phyloP scores from a whole-genome alignment of 2,113 vertebrate genomes.

The Psittacus erithacus region DNA sequence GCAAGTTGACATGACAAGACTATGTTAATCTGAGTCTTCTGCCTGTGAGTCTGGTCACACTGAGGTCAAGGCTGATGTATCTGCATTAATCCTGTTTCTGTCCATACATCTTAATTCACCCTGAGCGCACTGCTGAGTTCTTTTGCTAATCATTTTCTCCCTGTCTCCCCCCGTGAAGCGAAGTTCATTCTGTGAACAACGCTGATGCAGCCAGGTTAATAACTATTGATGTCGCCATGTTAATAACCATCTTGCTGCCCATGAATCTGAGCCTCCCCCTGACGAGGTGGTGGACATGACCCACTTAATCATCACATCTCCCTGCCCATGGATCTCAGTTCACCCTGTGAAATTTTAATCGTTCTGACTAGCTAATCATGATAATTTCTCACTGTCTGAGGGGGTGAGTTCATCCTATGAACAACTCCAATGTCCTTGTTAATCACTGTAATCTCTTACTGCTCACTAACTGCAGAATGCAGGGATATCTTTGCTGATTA shows the following conservation, averaged over 20 bases:
- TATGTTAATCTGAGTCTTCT: slow-evolving; percentile 34
- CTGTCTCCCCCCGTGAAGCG: background rate
- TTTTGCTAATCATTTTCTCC: slow-evolving; percentile 55
- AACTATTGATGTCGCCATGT: slow-evolving; percentile 54
- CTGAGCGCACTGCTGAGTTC: background rate
- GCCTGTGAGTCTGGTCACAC: slow-evolving; percentile 30
- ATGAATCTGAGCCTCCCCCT: slow-evolving; percentile 28
- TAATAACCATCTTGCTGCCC: slow-evolving; percentile 1
- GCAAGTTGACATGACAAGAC: slow-evolving; percentile 37
- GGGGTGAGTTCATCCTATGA: slow-evolving; percentile 30
- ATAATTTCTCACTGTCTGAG: slow-evolving; percentile 68
- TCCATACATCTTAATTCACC: slow-evolving; percentile 52
- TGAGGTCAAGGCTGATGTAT: slow-evolving; percentile 4
- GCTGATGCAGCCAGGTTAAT: slow-evolving; percentile 61
- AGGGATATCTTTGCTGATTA: background rate
- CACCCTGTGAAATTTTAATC: slow-evolving; percentile 67
- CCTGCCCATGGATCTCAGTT: slow-evolving; percentile 13
- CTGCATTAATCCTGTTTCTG: slow-evolving; percentile 51
- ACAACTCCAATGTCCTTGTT: slow-evolving; percentile 45
- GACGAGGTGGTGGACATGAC: background rate
- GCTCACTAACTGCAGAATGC: background rate
- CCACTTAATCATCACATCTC: slow-evolving; percentile 56
- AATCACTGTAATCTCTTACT: slow-evolving; percentile 30
- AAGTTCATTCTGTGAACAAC: slow-evolving; percentile 44
- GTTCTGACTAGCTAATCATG: slow-evolving; percentile 56